Conservation (phyloP, 2,888 invertebrate genomes). For the Drosophila hamatofila region DNA sequence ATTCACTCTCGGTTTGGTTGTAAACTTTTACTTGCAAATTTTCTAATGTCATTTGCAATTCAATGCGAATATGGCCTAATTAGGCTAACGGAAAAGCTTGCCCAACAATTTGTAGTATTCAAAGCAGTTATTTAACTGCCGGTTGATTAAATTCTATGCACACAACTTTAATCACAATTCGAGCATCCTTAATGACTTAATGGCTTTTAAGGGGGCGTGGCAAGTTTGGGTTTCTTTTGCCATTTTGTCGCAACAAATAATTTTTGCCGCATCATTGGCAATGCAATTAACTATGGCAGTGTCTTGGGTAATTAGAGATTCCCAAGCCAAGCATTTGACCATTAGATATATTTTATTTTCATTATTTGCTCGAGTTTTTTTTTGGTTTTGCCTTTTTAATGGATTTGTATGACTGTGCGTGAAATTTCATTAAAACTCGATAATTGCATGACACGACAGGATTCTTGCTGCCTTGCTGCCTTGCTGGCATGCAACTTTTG, state of each 20-base stretch:
- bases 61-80: conserved; percentile 66
- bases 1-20: background rate
- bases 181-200: conserved; percentile 72
- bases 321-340: conserved; percentile 14
- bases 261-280: conserved; percentile 77
- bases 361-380: conserved; percentile 2
- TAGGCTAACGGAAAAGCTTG: conserved; percentile 35
- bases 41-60: conserved; percentile 72
- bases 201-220: conserved; percentile 40
- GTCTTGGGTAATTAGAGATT: conserved; percentile 63
- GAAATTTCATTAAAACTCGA: conserved; percentile 78
- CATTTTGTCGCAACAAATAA: conserved; percentile 43
- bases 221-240: background rate
- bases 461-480: conserved; percentile 43
- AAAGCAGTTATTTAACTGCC: conserved; percentile 30
- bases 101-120: conserved; percentile 24
- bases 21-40: conserved; percentile 49
- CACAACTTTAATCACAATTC: conserved; percentile 67
- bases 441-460: conserved; percentile 77
- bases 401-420: conserved; percentile 69
- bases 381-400: conserved; percentile 43
- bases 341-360: conserved; percentile 29
- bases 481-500: conserved; percentile 34
- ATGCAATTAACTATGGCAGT: conserved; percentile 68
- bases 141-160: conserved; percentile 42